A percentile compares a stretch with the other conserved stretches of the same genome.
Conservation (phyloP, 1,140 invertebrate genomes). For the Psix sp. region DNA sequence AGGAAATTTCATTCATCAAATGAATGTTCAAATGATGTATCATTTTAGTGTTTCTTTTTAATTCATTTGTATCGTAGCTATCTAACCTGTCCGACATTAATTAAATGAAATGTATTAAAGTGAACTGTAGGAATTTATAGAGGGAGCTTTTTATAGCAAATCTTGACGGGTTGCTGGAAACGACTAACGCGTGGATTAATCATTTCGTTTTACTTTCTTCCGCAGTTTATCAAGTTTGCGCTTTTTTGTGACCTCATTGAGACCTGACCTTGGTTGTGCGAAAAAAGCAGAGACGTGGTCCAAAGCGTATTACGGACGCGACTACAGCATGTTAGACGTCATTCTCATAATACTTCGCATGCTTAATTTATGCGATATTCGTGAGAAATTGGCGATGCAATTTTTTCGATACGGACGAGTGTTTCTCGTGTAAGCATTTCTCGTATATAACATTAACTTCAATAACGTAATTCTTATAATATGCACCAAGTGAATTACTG, state of each 20-base stretch:
- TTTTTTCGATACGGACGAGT: conserved; percentile 36
- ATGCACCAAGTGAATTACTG: conserved; percentile 25
- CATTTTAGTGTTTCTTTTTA: too few species aligned
- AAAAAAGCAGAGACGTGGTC: not conserved
- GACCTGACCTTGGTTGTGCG: conserved; percentile 28
- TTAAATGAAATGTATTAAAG: too few species aligned
- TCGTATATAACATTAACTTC: conserved; percentile 2
- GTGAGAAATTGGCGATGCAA: conserved; percentile 56
- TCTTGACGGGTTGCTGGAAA: too few species aligned
- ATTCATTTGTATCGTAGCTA: too few species aligned
- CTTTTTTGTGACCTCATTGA: conserved; percentile 38
- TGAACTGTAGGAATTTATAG: too few species aligned
- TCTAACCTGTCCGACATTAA: too few species aligned
- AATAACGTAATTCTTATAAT: conserved; percentile 52
- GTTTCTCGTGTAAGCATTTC: conserved; percentile 5
- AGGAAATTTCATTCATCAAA: too few species aligned
- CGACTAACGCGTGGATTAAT: conserved; percentile 35
- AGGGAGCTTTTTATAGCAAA: too few species aligned
- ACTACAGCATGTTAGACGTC: conserved; percentile 2
- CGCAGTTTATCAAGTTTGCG: conserved; percentile 28
- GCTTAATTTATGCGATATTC: conserved; percentile 51
- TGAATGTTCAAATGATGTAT: too few species aligned
- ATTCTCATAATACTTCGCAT: conserved; percentile 48
- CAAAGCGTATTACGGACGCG: conserved; percentile 6
- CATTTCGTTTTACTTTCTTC: conserved; percentile 49